Percentiles rank a stretch among this genome's conserved stretches.
These are phyloP conservation scores for Psittacula echo DNA, from an alignment of 2,797 vertebrate species.

Conservation along the genomic window DNA sequence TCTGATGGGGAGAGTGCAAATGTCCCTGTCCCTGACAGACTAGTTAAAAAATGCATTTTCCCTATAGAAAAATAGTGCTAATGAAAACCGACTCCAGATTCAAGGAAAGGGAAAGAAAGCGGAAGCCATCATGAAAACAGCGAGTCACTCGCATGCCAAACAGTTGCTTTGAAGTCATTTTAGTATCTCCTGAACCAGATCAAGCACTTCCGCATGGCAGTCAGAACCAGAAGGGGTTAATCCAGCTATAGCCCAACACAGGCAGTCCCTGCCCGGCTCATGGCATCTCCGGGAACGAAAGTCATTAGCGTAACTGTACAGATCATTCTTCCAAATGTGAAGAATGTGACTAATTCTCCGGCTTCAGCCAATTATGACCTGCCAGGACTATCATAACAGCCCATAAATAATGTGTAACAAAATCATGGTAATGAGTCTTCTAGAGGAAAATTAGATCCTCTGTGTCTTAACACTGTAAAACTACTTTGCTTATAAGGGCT, in stretches of 20 bases:
- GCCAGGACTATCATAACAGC: slow-evolving; percentile 65
- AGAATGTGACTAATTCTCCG: slow-evolving; percentile 61
- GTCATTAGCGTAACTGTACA: slow-evolving; percentile 40
- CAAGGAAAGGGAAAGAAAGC: neutral
- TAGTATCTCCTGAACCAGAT: neutral
- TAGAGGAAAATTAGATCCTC: slow-evolving; percentile 51
- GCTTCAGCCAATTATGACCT: slow-evolving; percentile 58
- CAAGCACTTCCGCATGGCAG: neutral
- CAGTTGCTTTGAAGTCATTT: neutral
- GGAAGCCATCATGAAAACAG: neutral
- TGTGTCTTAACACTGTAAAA: slow-evolving; percentile 11
- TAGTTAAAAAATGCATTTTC: neutral
- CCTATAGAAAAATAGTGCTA: neutral
- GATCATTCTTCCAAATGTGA: slow-evolving; percentile 62
- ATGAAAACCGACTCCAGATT: neutral
- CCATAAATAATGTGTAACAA: slow-evolving; percentile 62
- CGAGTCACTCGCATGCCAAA: neutral
- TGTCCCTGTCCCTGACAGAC: neutral
- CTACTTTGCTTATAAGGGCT: neutral
- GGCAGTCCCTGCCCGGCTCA: neutral
- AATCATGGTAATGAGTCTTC: slow-evolving; percentile 60
- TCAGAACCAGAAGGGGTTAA: slow-evolving; percentile 17
- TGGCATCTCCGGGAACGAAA: slow-evolving; percentile 42
- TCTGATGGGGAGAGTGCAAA: neutral
- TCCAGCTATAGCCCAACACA: neutral